A percentile compares a stretch with the other conserved stretches of the same genome.
phyloP scores from a whole-genome alignment of 2,797 vertebrate genomes.

The Amphiprion clarkii region DNA sequence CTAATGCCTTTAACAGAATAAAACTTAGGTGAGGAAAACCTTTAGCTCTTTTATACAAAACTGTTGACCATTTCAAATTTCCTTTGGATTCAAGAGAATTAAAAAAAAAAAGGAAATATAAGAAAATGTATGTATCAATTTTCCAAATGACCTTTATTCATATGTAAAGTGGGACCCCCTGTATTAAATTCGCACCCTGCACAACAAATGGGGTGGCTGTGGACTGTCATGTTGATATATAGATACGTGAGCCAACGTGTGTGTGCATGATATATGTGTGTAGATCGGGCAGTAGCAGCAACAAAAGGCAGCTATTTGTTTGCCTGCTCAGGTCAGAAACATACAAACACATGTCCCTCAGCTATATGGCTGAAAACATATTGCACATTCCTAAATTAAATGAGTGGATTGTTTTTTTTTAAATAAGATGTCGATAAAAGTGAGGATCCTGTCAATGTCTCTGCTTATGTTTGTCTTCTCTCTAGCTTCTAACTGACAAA shows the following conservation, averaged over 20 bases:
- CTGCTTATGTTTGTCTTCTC: not conserved
- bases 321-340: constrained; percentile 71
- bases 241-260: constrained; percentile 66
- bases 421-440: not conserved
- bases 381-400: not conserved
- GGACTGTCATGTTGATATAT: constrained; percentile 84
- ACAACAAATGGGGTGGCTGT: constrained; percentile 84
- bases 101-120: constrained; percentile 63
- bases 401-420: not conserved
- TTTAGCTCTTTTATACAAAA: constrained; percentile 20
- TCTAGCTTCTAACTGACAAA: not conserved
- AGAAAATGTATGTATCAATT: constrained; percentile 77
- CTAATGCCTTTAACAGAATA: constrained; percentile 7
- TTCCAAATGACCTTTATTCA: constrained; percentile 84
- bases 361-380: constrained; percentile 10
- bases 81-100: constrained; percentile 36
- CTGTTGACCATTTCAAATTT: constrained; percentile 43
- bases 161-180: constrained; percentile 78
- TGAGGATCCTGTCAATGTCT: not conserved
- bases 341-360: constrained; percentile 34
- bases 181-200: constrained; percentile 82
- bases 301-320: constrained; percentile 87
- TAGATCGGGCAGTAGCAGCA: constrained; percentile 76
- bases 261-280: constrained; percentile 71
- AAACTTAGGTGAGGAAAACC: constrained; percentile 13